These are phyloP conservation scores for Galeopterus variegatus DNA, from an alignment of 2,113 vertebrate species.

Conservation along the genomic window DNA sequence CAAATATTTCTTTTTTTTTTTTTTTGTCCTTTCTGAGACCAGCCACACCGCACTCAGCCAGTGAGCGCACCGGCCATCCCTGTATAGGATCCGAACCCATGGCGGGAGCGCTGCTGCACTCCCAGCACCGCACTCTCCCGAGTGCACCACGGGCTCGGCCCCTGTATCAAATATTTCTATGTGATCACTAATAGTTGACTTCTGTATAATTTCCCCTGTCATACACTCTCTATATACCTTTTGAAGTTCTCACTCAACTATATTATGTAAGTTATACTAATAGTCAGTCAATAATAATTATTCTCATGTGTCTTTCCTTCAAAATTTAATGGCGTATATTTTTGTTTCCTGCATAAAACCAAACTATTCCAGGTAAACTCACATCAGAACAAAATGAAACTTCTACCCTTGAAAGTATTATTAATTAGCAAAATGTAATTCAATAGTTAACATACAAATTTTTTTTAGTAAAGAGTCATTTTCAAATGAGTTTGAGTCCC, in stretches of 20 bases:
- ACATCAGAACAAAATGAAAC: neutral
- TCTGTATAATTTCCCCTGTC: neutral
- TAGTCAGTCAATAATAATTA: neutral
- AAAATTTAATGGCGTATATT: neutral
- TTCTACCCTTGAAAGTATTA: neutral
- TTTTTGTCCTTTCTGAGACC: too few species aligned
- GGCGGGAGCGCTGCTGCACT: too few species aligned
- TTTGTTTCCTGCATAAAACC: slow-evolving; percentile 16
- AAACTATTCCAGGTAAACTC: neutral
- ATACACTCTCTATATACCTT: neutral
- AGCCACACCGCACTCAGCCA: too few species aligned
- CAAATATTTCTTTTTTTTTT: neutral
- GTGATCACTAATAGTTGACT: neutral
- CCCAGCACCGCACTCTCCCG: too few species aligned
- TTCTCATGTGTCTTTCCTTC: neutral
- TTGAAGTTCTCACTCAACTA: slow-evolving; percentile 4
- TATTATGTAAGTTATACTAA: neutral
- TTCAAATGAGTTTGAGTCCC: neutral
- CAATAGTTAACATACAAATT: neutral
- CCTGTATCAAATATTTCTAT: neutral
- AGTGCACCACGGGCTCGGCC: too few species aligned
- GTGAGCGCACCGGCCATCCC: too few species aligned
- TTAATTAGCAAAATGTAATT: neutral
- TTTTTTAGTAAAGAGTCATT: neutral
- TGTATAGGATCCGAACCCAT: too few species aligned